Percentiles rank a stretch among this genome's conserved stretches.
Evolutionary conservation across 2,888 invertebrate genomes (phyloP).

Genomic region (Cyclophora punctaria): DNA sequence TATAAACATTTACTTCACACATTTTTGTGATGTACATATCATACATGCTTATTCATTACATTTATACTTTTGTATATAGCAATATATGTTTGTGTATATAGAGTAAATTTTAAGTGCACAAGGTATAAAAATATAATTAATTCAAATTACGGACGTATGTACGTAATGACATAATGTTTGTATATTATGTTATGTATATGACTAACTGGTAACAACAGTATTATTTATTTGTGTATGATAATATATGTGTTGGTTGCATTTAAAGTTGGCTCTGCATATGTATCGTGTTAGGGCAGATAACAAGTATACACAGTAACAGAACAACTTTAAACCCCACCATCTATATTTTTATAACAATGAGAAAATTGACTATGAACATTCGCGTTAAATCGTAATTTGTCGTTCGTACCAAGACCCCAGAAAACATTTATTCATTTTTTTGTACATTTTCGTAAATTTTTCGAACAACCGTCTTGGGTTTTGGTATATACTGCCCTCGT

Average conservation of each 20-base stretch:
- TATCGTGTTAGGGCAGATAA: not conserved
- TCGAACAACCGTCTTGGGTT: slow-evolving; percentile 10
- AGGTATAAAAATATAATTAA: slow-evolving; percentile 28
- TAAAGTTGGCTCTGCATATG: slow-evolving; percentile 8
- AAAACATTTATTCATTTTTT: not conserved
- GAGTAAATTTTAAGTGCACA: slow-evolving; percentile 2
- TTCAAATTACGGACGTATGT: slow-evolving; percentile 33
- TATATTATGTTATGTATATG: slow-evolving; percentile 23
- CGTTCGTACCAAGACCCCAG: not conserved
- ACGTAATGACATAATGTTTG: slow-evolving; percentile 10
- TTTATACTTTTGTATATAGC: too few species aligned
- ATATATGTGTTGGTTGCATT: slow-evolving; percentile 10
- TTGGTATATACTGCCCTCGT: slow-evolving; percentile 10
- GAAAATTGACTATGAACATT: not conserved
- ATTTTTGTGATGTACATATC: too few species aligned
- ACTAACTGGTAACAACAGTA: slow-evolving; percentile 65
- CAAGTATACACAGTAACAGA: slow-evolving; percentile 2
- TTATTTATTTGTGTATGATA: slow-evolving; percentile 35
- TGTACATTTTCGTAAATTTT: not conserved
- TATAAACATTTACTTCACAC: slow-evolving; percentile 1
- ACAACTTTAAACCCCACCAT: not conserved
- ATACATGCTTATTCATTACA: too few species aligned
- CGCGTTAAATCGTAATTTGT: not conserved
- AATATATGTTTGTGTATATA: too few species aligned
- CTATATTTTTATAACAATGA: not conserved